Evolutionary conservation across 2,113 vertebrate genomes (phyloP), one percentile per base, ranked within the genome.

Genomic region (Triplophysa siluroides): DNA sequence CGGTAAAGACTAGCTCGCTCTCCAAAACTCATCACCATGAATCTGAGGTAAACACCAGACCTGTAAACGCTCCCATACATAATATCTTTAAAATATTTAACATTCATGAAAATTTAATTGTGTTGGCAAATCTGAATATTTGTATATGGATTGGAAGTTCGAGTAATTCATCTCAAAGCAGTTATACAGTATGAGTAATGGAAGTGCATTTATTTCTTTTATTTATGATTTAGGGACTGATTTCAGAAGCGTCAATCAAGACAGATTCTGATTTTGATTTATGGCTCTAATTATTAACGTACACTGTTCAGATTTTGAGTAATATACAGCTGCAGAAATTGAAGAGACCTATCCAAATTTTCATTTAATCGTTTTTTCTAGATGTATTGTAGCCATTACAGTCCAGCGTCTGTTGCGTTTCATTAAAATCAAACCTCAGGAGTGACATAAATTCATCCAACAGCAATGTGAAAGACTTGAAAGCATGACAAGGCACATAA

Each of bases 121-220:
- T n/a, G 9, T 67, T 61, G 26, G n/a, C 70, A 65, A 81, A 65
- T 66, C 2, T 14, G 29, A 66, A 73, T 33, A 50, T 58, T 54
- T 72, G 14, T 68, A 19, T 74, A 50, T 68, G 41, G 77, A 67
- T 78, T 83, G 26, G 58, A 79, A 29, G 73, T 62, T 64, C 38
- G 41, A 4, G 63, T 11, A 45, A 26, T 78, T 78, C 13, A 12
- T 21, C 38, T 69, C 47, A 73, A 45, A 60, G 8, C 24, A 4
- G 26, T 18, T 38, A 74, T 45, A 12, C 43, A 45, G 11, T 43
- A 26, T 84, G 71, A 84, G 81, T 76, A 41, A 79, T 84, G 60
- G 23, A 13, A 56, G 56, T n/a, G 63, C 23, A 11, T 62, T 78
- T 52, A 38, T 75, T 58, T 52, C 69, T 62, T 75, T 43, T 60